These are phyloP conservation scores for Papilio demoleus DNA, from an alignment of 2,888 invertebrate genomes.

Conservation along the genomic window DNA sequence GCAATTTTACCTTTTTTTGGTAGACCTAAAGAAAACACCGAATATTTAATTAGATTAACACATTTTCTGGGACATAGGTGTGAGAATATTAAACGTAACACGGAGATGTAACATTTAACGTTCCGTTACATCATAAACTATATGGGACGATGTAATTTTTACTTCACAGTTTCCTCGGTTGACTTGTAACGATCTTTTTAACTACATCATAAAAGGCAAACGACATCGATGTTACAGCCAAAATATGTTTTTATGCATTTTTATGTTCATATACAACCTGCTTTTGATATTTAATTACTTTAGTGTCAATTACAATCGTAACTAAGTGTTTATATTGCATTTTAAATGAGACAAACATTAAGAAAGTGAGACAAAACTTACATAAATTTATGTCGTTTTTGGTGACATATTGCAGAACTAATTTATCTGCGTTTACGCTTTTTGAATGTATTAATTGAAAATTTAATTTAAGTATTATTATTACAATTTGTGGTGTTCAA, in stretches of 20 bases:
- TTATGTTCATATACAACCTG: neutral
- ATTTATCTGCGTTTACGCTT: too few species aligned
- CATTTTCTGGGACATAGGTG: neutral
- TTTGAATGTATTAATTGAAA: too few species aligned
- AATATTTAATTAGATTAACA: too few species aligned
- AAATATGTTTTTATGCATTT: constrained; percentile 14
- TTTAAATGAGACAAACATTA: too few species aligned
- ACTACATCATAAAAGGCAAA: constrained; percentile 30
- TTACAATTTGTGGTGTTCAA: too few species aligned
- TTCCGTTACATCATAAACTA: constrained; percentile 10
- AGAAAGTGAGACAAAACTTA: too few species aligned
- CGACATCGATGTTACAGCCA: constrained; percentile 22
- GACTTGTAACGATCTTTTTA: constrained; percentile 32
- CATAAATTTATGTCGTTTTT: too few species aligned
- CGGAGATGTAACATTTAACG: neutral
- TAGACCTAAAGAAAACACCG: too few species aligned
- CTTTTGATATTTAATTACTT: neutral
- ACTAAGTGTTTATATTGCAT: neutral
- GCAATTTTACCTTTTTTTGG: too few species aligned
- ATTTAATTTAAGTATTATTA: too few species aligned
- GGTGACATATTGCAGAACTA: too few species aligned
- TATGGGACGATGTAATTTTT: constrained; percentile 2
- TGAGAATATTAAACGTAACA: constrained; percentile 4
- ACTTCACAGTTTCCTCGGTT: constrained; percentile 18
- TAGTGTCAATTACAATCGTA: neutral